A percentile compares a stretch with the other conserved stretches of the same genome.
These are phyloP conservation scores for Takifugu ocellatus DNA, from an alignment of 2,797 vertebrate species.

Conservation along the genomic window DNA sequence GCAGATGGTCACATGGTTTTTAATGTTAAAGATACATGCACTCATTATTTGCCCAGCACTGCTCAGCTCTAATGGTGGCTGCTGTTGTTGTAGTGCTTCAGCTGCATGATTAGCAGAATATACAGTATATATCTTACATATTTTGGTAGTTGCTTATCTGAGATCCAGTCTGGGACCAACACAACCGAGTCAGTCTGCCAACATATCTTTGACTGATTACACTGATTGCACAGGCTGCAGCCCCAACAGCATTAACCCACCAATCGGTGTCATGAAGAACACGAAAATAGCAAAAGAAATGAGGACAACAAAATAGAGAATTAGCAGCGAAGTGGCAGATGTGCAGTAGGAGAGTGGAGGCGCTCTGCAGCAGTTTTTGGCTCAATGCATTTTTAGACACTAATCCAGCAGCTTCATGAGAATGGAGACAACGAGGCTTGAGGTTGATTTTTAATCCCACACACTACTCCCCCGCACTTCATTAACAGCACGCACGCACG, in stretches of 20 bases:
- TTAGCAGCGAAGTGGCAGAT: neutral
- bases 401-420: slow-evolving; percentile 25
- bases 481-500: too few relatives aligned
- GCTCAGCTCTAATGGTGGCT: neutral
- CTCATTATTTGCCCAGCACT: neutral
- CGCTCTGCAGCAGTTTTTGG: neutral
- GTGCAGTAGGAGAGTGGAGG: neutral
- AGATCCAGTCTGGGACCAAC: too few relatives aligned
- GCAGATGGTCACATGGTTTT: too few relatives aligned
- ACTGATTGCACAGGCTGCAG: neutral
- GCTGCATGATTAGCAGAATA: too few relatives aligned
- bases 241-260: neutral
- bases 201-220: neutral
- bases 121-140: too few relatives aligned
- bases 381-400: slow-evolving; percentile 33
- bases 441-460: slow-evolving; percentile 18
- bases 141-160: too few relatives aligned
- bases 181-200: neutral
- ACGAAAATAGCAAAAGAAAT: neutral
- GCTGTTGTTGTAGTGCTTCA: too few relatives aligned
- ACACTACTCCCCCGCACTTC: neutral
- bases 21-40: too few relatives aligned
- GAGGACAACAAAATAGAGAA: neutral
- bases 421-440: slow-evolving; percentile 23
- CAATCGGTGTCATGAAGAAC: too few relatives aligned